These are phyloP conservation scores for Dysmachus trigonus DNA, from an alignment of 2,888 invertebrate species.

Conservation along the genomic window DNA sequence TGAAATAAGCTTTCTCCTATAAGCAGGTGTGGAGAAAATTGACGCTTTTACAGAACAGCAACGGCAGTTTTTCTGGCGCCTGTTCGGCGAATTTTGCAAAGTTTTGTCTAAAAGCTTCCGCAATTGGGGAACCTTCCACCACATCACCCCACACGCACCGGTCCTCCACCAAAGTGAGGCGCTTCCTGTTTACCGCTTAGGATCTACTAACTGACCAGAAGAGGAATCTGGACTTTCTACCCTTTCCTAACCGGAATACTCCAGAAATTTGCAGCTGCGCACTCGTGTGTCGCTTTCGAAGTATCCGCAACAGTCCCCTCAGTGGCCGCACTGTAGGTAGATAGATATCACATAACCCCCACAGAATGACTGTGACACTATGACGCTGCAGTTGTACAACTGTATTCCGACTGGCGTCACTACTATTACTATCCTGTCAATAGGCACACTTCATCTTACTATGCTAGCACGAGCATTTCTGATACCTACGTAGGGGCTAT, in stretches of 20 bases:
- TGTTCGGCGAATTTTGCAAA: neutral
- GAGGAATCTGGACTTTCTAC: neutral
- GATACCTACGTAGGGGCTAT: neutral
- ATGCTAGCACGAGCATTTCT: neutral
- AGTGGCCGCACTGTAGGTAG: neutral
- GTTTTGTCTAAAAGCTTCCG: neutral
- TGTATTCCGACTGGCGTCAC: neutral
- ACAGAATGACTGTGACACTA: neutral
- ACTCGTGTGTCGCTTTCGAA: neutral
- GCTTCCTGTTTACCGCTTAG: neutral
- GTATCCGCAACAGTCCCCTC: neutral
- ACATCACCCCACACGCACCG: neutral
- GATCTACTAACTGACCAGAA: neutral
- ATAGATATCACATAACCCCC: neutral
- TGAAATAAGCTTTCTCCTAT: neutral
- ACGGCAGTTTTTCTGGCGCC: neutral
- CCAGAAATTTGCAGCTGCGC: conserved; percentile 32
- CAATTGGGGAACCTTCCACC: neutral
- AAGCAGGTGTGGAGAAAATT: neutral
- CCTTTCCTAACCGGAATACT: neutral
- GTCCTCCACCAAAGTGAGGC: neutral
- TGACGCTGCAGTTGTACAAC: neutral
- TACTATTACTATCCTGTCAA: neutral
- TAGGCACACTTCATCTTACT: neutral
- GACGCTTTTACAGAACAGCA: neutral